A percentile compares a stretch with the other conserved stretches of the same genome.
Conservation (phyloP, 2,797 vertebrate species). For the Calcarius lapponicus region DNA sequence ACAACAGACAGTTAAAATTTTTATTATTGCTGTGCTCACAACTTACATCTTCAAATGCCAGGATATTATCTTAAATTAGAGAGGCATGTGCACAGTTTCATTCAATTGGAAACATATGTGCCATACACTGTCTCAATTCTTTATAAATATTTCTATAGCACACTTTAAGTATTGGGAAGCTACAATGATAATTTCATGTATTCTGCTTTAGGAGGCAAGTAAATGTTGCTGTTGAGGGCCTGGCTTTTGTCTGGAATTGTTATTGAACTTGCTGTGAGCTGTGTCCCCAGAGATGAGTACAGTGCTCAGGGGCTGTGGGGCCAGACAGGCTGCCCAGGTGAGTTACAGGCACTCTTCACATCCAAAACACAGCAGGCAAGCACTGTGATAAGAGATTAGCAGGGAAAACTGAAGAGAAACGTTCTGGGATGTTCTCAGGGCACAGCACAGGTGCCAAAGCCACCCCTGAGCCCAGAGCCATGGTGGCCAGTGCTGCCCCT, state of each 20-base stretch:
- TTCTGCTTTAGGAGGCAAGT: background rate
- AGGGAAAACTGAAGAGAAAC: background rate
- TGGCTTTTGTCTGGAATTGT: background rate
- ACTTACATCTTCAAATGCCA: background rate
- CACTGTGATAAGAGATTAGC: background rate
- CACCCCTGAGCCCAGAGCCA: background rate
- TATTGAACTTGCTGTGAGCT: background rate
- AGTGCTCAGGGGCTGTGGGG: accelerated
- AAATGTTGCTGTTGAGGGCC: background rate
- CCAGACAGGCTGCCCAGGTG: background rate
- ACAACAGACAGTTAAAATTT: background rate
- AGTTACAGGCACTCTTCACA: background rate
- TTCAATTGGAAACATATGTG: background rate
- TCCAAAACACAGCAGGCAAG: background rate
- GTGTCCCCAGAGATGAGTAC: background rate
- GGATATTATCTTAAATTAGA: background rate
- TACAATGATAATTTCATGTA: background rate
- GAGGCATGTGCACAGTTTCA: background rate
- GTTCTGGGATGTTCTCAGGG: background rate
- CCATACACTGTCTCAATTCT: background rate
- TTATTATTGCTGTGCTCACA: background rate
- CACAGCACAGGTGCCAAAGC: background rate
- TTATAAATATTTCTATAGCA: background rate
- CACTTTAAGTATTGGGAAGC: background rate
- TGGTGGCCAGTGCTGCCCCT: accelerated